Percentiles rank a stretch among this genome's conserved stretches.
These are phyloP conservation scores for Columba guinea DNA, from an alignment of 2,797 vertebrate genomes.

Conservation along the genomic window DNA sequence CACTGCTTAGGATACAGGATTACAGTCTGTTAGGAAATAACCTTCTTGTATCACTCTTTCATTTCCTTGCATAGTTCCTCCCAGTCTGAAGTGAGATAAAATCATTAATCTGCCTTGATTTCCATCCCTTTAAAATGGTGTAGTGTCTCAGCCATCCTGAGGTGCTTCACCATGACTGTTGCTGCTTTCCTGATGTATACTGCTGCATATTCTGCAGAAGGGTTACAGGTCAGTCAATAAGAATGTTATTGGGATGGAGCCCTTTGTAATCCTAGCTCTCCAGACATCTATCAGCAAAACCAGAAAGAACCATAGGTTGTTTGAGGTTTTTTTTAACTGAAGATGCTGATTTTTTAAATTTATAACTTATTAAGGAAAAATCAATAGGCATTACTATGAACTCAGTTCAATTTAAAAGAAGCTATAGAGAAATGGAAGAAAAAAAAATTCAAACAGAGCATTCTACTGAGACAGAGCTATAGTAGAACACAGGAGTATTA, in stretches of 20 bases:
- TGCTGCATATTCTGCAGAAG: neutral
- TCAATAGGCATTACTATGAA: neutral
- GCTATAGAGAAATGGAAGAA: neutral
- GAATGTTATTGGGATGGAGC: neutral
- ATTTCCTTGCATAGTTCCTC: neutral
- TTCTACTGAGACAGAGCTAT: neutral
- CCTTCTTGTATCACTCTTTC: neutral
- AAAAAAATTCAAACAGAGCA: neutral
- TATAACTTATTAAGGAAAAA: neutral
- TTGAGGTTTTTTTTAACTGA: neutral
- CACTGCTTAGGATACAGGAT: neutral
- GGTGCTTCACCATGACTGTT: neutral
- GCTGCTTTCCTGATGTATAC: neutral
- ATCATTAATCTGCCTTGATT: neutral
- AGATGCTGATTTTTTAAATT: neutral
- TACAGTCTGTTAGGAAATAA: neutral
- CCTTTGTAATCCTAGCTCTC: neutral
- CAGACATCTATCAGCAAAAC: neutral
- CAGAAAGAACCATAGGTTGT: neutral
- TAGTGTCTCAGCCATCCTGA: neutral
- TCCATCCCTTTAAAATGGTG: neutral
- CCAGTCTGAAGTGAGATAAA: neutral
- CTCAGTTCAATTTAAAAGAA: neutral
- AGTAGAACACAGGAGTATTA: neutral
- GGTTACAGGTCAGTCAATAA: neutral